Conservation (phyloP, 2,888 invertebrate genomes). For the Danaus chrysippus region DNA sequence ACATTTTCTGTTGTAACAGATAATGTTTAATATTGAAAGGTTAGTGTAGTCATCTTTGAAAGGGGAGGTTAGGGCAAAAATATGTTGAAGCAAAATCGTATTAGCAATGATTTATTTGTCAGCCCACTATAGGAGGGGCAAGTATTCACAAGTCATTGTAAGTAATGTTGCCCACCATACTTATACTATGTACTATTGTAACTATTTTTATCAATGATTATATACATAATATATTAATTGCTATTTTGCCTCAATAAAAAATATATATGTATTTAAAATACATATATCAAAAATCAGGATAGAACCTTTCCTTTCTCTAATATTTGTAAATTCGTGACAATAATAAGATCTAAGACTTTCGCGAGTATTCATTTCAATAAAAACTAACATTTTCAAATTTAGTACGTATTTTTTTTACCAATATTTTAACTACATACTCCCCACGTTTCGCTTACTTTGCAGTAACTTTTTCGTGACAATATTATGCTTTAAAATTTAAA, state of each 20-base stretch:
- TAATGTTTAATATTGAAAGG: slow-evolving; percentile 20
- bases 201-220: neutral
- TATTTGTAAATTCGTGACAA: too few species aligned
- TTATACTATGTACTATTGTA: slow-evolving; percentile 22
- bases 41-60: slow-evolving; percentile 30
- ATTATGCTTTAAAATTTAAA: neutral
- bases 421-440: too few species aligned
- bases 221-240: neutral
- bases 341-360: too few species aligned
- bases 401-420: too few species aligned
- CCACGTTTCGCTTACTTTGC: too few species aligned
- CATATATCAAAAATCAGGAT: neutral
- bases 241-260: neutral
- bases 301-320: neutral
- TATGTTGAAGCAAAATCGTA: slow-evolving; percentile 68
- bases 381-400: too few species aligned
- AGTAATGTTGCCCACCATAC: slow-evolving; percentile 65
- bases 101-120: slow-evolving; percentile 73
- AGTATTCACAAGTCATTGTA: slow-evolving; percentile 65
- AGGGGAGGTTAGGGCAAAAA: slow-evolving; percentile 46
- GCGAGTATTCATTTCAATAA: too few species aligned
- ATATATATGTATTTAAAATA: neutral
- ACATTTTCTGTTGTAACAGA: slow-evolving; percentile 11
- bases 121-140: slow-evolving; percentile 51
- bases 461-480: too few species aligned